Base-by-base conservation (phyloP, 2,888 invertebrate genomes). In the Gymnocheta viridis region DNA sequence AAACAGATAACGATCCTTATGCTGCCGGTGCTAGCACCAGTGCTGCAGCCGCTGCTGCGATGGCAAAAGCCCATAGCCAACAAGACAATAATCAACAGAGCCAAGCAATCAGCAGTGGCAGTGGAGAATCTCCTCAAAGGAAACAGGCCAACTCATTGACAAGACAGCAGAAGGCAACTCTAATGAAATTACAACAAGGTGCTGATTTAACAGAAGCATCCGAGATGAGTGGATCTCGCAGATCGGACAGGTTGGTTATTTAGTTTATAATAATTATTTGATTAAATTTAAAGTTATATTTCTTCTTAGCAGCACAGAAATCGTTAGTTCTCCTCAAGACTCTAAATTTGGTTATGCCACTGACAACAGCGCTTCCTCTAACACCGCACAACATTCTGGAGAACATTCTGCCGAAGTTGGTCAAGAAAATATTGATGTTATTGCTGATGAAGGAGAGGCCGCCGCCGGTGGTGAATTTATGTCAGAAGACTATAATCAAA, bases 61-160 rank as follows among this genome's bases (percentile, higher is more conserved):
- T 88, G 32, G 87, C 86, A 14, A 87, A 88, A 17, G 86, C 87
- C 0, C 83, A 85, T n/a, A 87, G 86, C 27, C 85, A 84, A n/a
- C 86, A 92, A 76, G 92, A 92, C 32, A 93, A 92, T 86, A 89
- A 91, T 70, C 94, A 93, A 87, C 94, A 94, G 91, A 95, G 94
- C 82, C 94, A 96, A 89, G 95, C 96, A 69, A 96, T 96, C 86
- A 96, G 96, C 91, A 96, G 96, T 91, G 96, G 96, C 89, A 96
- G 95, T 88, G 94, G 95, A 22, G 95, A 95, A 87, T 92, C 93
- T 10, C 88, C 86, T 1, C 86, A 88, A 29, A 89, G 91, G 88
- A 90, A 91, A 27, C 92, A 91, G 85, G 86, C 89, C 0, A 88
- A 90, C 2, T 85, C 89, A 29, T 87, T 91, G 38, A 88, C 89